phyloP scores from a whole-genome alignment of 2,113 vertebrate species.

The Ciconia boyciana region DNA sequence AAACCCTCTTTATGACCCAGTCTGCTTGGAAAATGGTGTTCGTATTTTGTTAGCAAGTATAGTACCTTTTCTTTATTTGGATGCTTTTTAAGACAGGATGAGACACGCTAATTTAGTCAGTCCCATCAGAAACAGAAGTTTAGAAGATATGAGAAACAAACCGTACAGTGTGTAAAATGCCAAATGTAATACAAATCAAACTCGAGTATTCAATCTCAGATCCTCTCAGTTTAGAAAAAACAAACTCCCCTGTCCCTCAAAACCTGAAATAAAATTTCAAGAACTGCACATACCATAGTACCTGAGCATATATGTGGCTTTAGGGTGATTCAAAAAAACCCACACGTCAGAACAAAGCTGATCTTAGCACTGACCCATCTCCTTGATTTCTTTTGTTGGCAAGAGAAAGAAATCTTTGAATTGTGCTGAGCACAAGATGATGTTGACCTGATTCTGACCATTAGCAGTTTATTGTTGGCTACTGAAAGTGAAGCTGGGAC shows the following conservation, averaged over 20 bases:
- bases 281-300: neutral
- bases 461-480: neutral
- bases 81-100: neutral
- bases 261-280: neutral
- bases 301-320: neutral
- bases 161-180: neutral
- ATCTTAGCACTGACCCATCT: neutral
- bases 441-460: neutral
- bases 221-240: neutral
- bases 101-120: neutral
- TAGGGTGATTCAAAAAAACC: neutral
- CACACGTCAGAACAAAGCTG: neutral
- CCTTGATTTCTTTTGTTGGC: neutral
- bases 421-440: neutral
- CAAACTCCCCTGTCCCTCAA: neutral
- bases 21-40: neutral
- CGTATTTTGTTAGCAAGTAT: neutral
- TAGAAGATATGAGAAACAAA: neutral
- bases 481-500: neutral
- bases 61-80: neutral
- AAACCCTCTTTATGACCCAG: neutral
- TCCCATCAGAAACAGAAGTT: neutral
- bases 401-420: neutral
- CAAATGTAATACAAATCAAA: neutral
- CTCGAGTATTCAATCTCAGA: neutral